A percentile compares a stretch with the other conserved stretches of the same genome.
Conservation (phyloP, 23 tunicate genomes). For the Clavelina lepadiformis region DNA sequence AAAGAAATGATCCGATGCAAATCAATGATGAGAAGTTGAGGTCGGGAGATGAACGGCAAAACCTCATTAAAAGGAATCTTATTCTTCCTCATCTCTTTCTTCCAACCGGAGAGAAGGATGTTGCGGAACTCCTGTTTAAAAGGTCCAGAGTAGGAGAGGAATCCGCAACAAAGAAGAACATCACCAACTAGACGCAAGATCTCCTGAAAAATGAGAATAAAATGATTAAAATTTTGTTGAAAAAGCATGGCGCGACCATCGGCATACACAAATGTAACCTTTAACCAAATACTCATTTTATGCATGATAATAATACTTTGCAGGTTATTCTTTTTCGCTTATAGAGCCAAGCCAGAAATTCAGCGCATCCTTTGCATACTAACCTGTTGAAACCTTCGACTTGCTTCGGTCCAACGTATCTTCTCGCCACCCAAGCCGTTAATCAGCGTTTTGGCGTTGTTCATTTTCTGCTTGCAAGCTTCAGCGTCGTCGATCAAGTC, state of each 20-base stretch:
- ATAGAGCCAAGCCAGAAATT: too few relatives aligned
- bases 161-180: constrained; percentile 81
- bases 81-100: constrained; percentile 75
- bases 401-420: constrained; percentile 88
- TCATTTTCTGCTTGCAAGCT: constrained; percentile 96
- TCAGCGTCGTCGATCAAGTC: constrained; percentile 92
- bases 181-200: constrained; percentile 79
- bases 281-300: too few relatives aligned
- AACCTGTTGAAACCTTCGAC: constrained; percentile 81
- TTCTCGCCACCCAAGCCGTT: constrained; percentile 90
- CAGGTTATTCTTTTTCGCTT: too few relatives aligned
- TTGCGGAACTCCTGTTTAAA: constrained; percentile 89
- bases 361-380: too few relatives aligned
- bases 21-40: too few relatives aligned
- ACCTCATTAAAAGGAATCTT: constrained; percentile 84
- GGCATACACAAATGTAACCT: too few relatives aligned
- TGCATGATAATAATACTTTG: too few relatives aligned
- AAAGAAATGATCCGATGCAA: too few relatives aligned
- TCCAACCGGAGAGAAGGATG: constrained; percentile 63
- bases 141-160: constrained; percentile 92
- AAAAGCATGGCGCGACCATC: too few relatives aligned
- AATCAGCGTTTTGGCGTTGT: constrained; percentile 79
- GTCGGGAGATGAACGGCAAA: too few relatives aligned
- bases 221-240: too few relatives aligned
- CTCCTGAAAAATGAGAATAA: constrained; percentile 30